Conservation (phyloP, 2,113 vertebrate species). For the Aptenodytes forsteri region DNA sequence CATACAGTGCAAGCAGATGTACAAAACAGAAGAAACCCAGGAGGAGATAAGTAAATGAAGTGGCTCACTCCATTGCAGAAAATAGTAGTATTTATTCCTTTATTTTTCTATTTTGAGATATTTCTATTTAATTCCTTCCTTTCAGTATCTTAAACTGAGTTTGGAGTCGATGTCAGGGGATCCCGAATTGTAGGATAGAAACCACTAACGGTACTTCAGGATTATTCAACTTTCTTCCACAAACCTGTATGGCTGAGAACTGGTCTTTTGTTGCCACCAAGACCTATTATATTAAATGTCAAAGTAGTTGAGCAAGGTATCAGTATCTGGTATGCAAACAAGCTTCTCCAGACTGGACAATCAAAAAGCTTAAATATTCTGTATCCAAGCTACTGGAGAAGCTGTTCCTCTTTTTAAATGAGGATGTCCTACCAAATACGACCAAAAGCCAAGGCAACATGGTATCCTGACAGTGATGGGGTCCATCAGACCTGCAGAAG, state of each 20-base stretch:
- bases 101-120: not conserved
- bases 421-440: not conserved
- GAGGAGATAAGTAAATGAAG: not conserved
- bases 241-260: not conserved
- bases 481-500: not conserved
- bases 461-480: not conserved
- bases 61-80: not conserved
- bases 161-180: not conserved
- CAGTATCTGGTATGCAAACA: not conserved
- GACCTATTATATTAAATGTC: not conserved
- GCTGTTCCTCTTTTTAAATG: not conserved
- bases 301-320: not conserved
- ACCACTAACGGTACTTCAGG: not conserved
- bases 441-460: not conserved
- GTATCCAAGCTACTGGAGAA: not conserved
- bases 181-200: not conserved
- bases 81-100: not conserved
- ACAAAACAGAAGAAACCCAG: not conserved
- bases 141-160: not conserved
- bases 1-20: not conserved
- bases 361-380: not conserved
- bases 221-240: not conserved
- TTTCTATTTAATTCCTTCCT: not conserved
- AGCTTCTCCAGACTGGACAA: not conserved
- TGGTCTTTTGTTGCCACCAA: not conserved